These are phyloP conservation scores for Celastrina argiolus DNA, from an alignment of 2,888 invertebrate genomes.

Conservation along the genomic window DNA sequence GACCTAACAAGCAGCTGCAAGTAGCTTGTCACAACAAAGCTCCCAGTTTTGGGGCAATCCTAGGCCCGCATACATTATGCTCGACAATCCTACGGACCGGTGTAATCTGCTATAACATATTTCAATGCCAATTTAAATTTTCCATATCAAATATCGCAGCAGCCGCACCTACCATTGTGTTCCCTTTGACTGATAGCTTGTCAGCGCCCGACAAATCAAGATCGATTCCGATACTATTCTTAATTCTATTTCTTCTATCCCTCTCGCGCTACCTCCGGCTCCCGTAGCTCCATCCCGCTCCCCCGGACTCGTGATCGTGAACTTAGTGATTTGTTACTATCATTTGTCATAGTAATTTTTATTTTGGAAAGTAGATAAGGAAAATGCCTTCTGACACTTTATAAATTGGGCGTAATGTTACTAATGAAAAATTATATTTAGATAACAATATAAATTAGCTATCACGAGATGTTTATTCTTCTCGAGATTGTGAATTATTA, in stretches of 20 bases:
- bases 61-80: neutral
- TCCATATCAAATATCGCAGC: slow-evolving; percentile 52
- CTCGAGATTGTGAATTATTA: slow-evolving; percentile 1
- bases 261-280: slow-evolving; percentile 38
- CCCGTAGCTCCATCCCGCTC: slow-evolving; percentile 36
- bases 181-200: slow-evolving; percentile 60
- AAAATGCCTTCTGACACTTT: slow-evolving; percentile 58
- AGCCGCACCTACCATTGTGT: slow-evolving; percentile 62
- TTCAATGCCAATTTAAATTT: slow-evolving; percentile 59
- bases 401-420: slow-evolving; percentile 44
- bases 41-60: neutral
- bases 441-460: slow-evolving; percentile 21
- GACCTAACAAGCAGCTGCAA: neutral
- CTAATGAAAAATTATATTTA: slow-evolving; percentile 24
- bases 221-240: slow-evolving; percentile 66
- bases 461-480: slow-evolving; percentile 22
- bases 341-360: slow-evolving; percentile 65
- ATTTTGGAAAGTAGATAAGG: slow-evolving; percentile 51
- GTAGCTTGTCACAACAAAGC: neutral
- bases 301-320: slow-evolving; percentile 43
- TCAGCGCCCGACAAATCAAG: slow-evolving; percentile 70
- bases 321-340: slow-evolving; percentile 45
- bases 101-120: slow-evolving; percentile 28
- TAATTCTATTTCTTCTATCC: slow-evolving; percentile 53
- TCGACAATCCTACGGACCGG: neutral